Evolutionary conservation across 2,888 invertebrate genomes (phyloP).

Genomic region (Caenorhabditis becei): DNA sequence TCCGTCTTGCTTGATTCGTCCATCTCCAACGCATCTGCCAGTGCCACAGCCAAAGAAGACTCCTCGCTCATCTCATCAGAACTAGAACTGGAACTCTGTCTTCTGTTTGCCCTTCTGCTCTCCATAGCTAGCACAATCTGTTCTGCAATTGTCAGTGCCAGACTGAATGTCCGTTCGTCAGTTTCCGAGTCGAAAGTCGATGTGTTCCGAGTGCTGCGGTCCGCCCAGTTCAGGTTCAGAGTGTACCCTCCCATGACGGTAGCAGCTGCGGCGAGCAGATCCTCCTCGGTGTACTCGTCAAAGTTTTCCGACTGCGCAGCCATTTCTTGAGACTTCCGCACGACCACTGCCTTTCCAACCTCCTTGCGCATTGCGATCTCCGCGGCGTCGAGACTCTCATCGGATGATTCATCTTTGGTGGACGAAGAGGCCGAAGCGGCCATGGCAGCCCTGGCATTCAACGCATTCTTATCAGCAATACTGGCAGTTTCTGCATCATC

Average conservation of each 20-base stretch:
- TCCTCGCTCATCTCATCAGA: conserved; percentile 22
- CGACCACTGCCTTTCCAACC: conserved; percentile 23
- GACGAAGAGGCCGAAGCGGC: conserved; percentile 8
- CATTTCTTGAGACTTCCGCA: conserved; percentile 45
- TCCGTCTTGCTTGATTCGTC: conserved; percentile 10
- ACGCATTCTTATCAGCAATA: conserved; percentile 9
- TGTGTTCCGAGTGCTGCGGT: conserved; percentile 23
- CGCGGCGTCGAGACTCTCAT: conserved; percentile 28
- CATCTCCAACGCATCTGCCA: conserved; percentile 2
- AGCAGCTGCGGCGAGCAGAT: conserved; percentile 39
- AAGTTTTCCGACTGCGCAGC: conserved; percentile 38
- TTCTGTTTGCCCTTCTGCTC: conserved; percentile 9
- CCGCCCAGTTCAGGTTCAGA: conserved; percentile 41
- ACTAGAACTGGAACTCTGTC: conserved; percentile 19
- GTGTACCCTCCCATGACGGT: conserved; percentile 42
- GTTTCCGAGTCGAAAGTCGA: conserved; percentile 39
- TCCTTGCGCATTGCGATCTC: conserved; percentile 35
- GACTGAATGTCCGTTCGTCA: conserved; percentile 35
- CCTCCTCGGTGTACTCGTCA: conserved; percentile 41
- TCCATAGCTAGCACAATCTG: conserved; percentile 33
- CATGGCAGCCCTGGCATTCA: conserved; percentile 7
- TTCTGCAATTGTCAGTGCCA: conserved; percentile 36
- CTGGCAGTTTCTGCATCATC: conserved; percentile 3
- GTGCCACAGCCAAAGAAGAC: neutral
- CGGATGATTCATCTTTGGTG: conserved; percentile 8